Evolutionary conservation across 2,113 vertebrate species (phyloP), one percentile per base, ranked within the genome.

Genomic region (Oncorhynchus kisutch): DNA sequence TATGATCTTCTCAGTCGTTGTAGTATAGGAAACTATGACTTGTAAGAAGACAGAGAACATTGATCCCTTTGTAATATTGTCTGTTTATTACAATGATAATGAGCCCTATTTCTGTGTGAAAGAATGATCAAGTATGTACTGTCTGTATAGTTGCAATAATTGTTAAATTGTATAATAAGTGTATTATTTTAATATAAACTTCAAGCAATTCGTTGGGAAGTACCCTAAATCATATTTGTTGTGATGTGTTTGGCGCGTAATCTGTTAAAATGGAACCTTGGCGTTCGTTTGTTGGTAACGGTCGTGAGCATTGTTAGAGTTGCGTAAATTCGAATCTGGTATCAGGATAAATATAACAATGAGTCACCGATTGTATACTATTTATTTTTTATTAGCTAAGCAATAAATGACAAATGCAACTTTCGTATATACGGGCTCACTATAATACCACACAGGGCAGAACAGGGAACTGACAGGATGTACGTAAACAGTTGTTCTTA

Each of bases 121-220:
- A 74, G 69, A 34, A 64, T 51, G 24, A 70, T 59, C 67, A 24
- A 71, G 0, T 66, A 34, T 68, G 64, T 70, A 49, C 12, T 66
- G 24, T 84, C 84, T 84, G 68, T 82, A 77, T 79, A 82, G 74
- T 67, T 79, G 76, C 69, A 65, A 79, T 72, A 60, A 77, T 82
- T 84, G 82, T 88, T 3, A 79, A 73, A 84, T 81, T 71, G 71
- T 78, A 83, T 70, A 59, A 31, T 70, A 79, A 65, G 39, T 72
- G 73, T 45, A 13, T 49, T 24, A 70, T 70, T 49, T 72, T 66
- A 25, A 71, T 39, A 66, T 69, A 16, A 54, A 54, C 81, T 79
- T 48, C 22, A 75, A 70, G 72, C 25, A 71, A 82, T 64, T 18
- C 64, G 13, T 72, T 69, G 82, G 80, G 71, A 82, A 73, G 14